phyloP scores from a whole-genome alignment of 2,797 vertebrate genomes.

The Pteropus rufus region DNA sequence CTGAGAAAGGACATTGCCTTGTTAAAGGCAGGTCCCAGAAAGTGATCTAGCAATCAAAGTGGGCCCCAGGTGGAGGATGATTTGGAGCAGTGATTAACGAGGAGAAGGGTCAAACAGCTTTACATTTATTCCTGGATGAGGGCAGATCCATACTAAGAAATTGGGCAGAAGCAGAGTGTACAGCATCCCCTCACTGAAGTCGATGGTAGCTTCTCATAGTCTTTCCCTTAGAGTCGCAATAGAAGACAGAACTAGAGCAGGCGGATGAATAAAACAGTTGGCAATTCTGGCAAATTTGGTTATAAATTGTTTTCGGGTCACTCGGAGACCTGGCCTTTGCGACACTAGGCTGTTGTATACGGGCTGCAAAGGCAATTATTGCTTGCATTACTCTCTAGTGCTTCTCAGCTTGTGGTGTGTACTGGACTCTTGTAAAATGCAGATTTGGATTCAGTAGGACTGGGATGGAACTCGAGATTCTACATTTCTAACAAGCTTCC shows the following conservation, averaged over 20 bases:
- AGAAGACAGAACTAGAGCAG: not conserved
- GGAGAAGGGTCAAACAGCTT: not conserved
- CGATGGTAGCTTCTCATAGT: not conserved
- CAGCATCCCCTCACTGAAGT: not conserved
- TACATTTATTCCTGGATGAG: not conserved
- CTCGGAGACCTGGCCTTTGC: not conserved
- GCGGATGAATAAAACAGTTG: too few species aligned
- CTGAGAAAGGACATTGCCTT: not conserved
- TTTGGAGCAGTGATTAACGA: not conserved
- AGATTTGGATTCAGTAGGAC: not conserved
- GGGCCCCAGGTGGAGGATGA: not conserved
- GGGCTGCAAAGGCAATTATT: not conserved
- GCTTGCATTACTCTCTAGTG: not conserved
- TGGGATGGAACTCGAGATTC: not conserved
- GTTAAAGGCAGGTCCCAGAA: not conserved
- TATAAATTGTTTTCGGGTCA: not conserved
- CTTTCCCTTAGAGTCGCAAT: not conserved
- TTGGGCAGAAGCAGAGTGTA: not conserved
- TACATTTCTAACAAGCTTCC: not conserved
- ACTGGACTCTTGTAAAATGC: not conserved
- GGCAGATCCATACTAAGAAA: not conserved
- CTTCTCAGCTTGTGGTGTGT: not conserved
- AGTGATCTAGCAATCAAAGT: not conserved
- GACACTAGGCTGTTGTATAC: not conserved
- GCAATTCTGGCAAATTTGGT: not conserved